Evolutionary conservation across 2,888 invertebrate genomes (phyloP), one percentile per base, ranked within the genome.

Genomic region (Lasiommata megera): DNA sequence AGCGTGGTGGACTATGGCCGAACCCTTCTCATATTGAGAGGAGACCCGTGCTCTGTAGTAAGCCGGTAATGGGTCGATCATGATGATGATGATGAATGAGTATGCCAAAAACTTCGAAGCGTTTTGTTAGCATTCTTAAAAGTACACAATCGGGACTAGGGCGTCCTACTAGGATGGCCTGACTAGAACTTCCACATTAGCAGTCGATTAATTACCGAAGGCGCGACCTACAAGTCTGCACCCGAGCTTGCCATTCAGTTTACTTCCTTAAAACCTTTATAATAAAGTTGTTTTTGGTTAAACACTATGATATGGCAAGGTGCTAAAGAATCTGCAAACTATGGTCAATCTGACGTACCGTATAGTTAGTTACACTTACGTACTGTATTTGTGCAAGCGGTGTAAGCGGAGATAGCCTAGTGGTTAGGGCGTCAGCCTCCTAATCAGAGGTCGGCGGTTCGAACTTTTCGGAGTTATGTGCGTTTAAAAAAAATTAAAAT

Each of bases 181-280:
- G 18, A 3, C 48, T 48, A n/a, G 17, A 31, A 18, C 48, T 36
- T 36, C 18, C 18, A 48, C 48, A 37, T 48, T 48, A 48, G 48
- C 48, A 12, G 37, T 8, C 48, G 37, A 48, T 48, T 48, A 48
- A 48, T 48, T 48, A 48, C 36, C 36, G 9, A 48, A 48, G 48
- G 14, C 48, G 14, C n/a, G 48, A 36, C 48, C 48, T 23, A 37
- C 36, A 31, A 48, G 23, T 36, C 36, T 23, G 8, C 36, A 8
- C 23, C 9, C 9, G 6, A n/a, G 3, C 6, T 14, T 23, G 36
- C 23, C 37, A 12, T 48, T 14, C 7, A 9, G 6, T 6, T 29
- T 14, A 1, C 14, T 3, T 7, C 11, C 46, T 31, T 46, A 31
- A 14, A 11, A 0, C 16, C 6, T 8, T 11, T 1, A 1, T 0